phyloP scores from a whole-genome alignment of 2,888 invertebrate species.

The Ormyrus pomaceus region DNA sequence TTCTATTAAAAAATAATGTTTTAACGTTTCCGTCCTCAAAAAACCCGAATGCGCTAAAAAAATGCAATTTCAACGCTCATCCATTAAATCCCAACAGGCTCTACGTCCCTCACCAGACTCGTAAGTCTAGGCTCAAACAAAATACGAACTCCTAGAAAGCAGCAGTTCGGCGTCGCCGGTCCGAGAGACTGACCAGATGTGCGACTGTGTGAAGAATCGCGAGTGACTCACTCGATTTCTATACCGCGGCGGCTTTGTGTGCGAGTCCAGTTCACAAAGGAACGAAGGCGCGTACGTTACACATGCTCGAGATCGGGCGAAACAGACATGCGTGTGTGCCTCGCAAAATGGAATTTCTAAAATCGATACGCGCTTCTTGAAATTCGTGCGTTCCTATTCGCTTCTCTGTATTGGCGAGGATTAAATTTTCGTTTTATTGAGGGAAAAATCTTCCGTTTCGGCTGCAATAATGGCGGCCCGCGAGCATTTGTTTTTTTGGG shows the following conservation, averaged over 20 bases:
- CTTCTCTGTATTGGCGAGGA: neutral
- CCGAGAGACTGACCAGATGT: slow-evolving; percentile 67
- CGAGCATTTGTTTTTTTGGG: too few relatives aligned
- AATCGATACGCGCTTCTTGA: slow-evolving; percentile 22
- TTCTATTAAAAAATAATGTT: too few relatives aligned
- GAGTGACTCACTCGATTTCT: slow-evolving; percentile 66
- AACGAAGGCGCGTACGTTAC: slow-evolving; percentile 18
- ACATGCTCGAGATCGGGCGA: slow-evolving; percentile 8
- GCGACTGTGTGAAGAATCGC: slow-evolving; percentile 66
- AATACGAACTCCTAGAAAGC: neutral
- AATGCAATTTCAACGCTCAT: too few relatives aligned
- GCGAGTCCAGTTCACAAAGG: slow-evolving; percentile 8
- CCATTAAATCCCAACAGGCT: too few relatives aligned
- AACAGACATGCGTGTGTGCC: neutral
- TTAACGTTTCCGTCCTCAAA: too few relatives aligned
- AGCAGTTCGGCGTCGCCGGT: slow-evolving; percentile 59
- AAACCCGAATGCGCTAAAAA: too few relatives aligned
- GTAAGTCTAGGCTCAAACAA: too few relatives aligned
- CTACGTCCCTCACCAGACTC: too few relatives aligned
- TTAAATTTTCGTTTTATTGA: too few relatives aligned
- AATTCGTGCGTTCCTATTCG: neutral
- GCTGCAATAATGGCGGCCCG: too few relatives aligned
- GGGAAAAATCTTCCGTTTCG: too few relatives aligned
- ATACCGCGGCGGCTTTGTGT: neutral
- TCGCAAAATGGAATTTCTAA: slow-evolving; percentile 13